Evolutionary conservation across 2,797 vertebrate species (phyloP).

Genomic region (Enteromius unitaeniatus): DNA sequence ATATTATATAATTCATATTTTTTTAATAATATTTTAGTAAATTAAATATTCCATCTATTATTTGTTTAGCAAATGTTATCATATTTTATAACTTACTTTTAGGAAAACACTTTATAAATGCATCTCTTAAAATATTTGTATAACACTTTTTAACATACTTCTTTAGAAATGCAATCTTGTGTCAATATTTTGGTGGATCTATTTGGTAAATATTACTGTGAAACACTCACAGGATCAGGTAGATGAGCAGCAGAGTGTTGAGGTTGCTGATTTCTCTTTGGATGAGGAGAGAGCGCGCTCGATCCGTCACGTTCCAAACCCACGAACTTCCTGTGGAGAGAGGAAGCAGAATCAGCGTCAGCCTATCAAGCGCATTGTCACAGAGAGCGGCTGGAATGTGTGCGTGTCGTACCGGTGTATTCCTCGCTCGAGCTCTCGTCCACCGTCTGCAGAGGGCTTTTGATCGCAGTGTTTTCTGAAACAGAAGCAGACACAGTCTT

Average conservation of each 20-base stretch:
- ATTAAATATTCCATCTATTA: background rate
- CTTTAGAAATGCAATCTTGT: too few relatives aligned
- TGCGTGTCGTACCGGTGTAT: slow-evolving; percentile 63
- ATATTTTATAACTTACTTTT: too few relatives aligned
- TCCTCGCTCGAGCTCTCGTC: slow-evolving; percentile 72
- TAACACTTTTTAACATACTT: background rate
- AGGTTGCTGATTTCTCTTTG: slow-evolving; percentile 75
- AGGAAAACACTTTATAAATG: too few relatives aligned
- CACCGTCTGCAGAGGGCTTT: slow-evolving; percentile 57
- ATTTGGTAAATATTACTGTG: too few relatives aligned
- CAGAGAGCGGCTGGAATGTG: too few relatives aligned
- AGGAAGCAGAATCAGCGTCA: background rate
- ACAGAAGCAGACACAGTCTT: background rate
- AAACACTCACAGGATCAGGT: slow-evolving; percentile 84
- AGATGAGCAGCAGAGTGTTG: slow-evolving; percentile 83
- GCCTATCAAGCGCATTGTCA: background rate
- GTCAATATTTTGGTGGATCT: background rate
- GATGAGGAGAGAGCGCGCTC: slow-evolving; percentile 73
- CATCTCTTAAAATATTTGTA: background rate
- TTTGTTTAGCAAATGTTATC: too few relatives aligned
- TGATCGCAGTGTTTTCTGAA: slow-evolving; percentile 59
- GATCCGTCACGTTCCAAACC: slow-evolving; percentile 67
- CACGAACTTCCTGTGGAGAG: slow-evolving; percentile 68
- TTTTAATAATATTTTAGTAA: too few relatives aligned
- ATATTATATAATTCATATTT: too few relatives aligned